Evolutionary conservation across 1,140 invertebrate genomes (phyloP).

Genomic region (Drosophila nigromelanica): DNA sequence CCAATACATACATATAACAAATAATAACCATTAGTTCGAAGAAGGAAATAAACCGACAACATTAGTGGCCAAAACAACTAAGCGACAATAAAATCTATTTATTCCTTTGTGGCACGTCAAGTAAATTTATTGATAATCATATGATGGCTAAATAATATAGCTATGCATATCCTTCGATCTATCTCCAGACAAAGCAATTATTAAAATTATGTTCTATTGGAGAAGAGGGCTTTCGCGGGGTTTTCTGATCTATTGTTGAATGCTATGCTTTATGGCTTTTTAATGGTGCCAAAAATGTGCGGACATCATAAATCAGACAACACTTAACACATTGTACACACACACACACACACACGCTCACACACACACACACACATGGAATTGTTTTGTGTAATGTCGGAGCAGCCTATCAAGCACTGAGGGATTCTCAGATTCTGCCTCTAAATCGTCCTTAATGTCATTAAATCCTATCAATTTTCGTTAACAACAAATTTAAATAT

Average conservation of each 20-base stretch:
- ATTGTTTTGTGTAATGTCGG: slow-evolving; percentile 43
- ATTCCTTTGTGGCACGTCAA: background rate
- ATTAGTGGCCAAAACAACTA: background rate
- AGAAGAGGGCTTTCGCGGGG: slow-evolving; percentile 16
- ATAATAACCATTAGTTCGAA: slow-evolving; percentile 41
- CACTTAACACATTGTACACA: slow-evolving; percentile 54
- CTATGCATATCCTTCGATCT: background rate
- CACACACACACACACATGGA: slow-evolving; percentile 26
- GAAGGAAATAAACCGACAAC: slow-evolving; percentile 16
- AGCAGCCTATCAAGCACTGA: slow-evolving; percentile 59
- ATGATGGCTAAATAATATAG: background rate
- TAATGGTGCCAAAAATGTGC: slow-evolving; percentile 52
- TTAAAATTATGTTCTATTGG: slow-evolving; percentile 50
- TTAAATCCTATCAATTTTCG: slow-evolving; percentile 81
- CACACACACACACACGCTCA: background rate
- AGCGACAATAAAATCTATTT: slow-evolving; percentile 15
- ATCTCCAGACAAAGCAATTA: slow-evolving; percentile 28
- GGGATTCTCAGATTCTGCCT: slow-evolving; percentile 24
- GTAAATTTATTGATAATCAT: background rate
- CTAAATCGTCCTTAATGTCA: slow-evolving; percentile 59
- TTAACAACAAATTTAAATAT: slow-evolving; percentile 75
- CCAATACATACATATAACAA: slow-evolving; percentile 52
- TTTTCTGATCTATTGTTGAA: slow-evolving; percentile 38
- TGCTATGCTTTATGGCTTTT: slow-evolving; percentile 61
- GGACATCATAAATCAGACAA: slow-evolving; percentile 61